These are phyloP conservation scores for Melanotaenia trifasciata DNA, from an alignment of 2,797 vertebrate genomes.

Conservation along the genomic window DNA sequence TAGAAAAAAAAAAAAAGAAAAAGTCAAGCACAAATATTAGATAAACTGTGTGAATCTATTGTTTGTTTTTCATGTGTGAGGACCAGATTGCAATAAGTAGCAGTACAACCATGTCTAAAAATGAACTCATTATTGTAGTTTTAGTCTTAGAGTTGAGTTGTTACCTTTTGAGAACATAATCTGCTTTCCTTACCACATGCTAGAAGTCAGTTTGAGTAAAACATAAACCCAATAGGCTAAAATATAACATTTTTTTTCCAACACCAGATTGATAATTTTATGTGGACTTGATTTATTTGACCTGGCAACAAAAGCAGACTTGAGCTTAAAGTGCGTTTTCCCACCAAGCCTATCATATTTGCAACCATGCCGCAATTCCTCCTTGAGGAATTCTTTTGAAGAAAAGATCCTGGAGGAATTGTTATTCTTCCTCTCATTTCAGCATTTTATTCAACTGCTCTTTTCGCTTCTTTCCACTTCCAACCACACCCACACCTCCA, in stretches of 20 bases:
- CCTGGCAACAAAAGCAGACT: constrained; percentile 65
- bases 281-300: constrained; percentile 62
- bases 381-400: constrained; percentile 39
- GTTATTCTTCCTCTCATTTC: constrained; percentile 24
- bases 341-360: constrained; percentile 43
- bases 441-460: constrained; percentile 1
- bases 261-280: constrained; percentile 52
- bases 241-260: constrained; percentile 47
- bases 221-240: constrained; percentile 44
- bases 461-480: background rate
- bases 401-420: constrained; percentile 44
- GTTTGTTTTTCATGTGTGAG: background rate
- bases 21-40: constrained; percentile 17
- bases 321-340: constrained; percentile 56
- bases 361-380: constrained; percentile 26
- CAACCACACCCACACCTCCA: background rate
- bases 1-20: background rate
- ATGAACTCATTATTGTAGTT: constrained; percentile 18
- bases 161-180: constrained; percentile 34
- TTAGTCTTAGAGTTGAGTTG: background rate
- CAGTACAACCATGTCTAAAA: constrained; percentile 15
- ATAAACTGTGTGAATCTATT: constrained; percentile 7
- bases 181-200: constrained; percentile 31
- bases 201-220: constrained; percentile 38
- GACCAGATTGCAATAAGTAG: constrained; percentile 3